Evolutionary conservation across 2,888 invertebrate species (phyloP).

Genomic region (Agrochola litura): DNA sequence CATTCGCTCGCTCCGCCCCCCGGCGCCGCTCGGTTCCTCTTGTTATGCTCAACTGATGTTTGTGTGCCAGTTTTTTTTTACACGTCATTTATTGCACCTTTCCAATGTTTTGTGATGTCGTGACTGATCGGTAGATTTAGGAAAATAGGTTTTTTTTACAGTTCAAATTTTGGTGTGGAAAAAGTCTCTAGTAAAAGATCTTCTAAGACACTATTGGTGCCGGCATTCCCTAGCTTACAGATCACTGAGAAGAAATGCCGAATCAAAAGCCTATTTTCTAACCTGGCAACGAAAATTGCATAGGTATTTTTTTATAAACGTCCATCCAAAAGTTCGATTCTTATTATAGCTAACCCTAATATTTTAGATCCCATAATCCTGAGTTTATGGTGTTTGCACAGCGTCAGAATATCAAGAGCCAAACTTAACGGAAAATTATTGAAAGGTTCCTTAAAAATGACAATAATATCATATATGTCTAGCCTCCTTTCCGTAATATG

Average conservation of each 20-base stretch:
- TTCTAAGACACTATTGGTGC: too few species aligned
- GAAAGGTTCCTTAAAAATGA: background rate
- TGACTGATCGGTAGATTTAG: slow-evolving; percentile 31
- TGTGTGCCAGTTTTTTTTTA: slow-evolving; percentile 67
- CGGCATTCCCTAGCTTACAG: too few species aligned
- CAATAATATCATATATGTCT: background rate
- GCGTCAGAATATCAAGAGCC: background rate
- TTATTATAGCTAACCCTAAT: background rate
- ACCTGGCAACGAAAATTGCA: background rate
- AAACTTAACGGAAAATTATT: background rate
- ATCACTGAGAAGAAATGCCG: background rate
- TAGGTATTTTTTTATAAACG: background rate
- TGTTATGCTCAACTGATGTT: slow-evolving; percentile 77
- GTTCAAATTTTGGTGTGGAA: background rate
- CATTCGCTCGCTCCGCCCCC: slow-evolving; percentile 60
- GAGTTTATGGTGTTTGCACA: background rate
- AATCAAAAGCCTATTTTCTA: background rate
- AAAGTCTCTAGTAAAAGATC: background rate
- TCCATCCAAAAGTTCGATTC: background rate
- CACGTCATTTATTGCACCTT: slow-evolving; percentile 35
- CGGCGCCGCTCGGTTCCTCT: slow-evolving; percentile 73
- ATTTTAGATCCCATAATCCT: background rate
- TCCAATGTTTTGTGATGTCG: slow-evolving; percentile 30
- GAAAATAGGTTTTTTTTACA: background rate
- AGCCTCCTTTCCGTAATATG: background rate